Percentiles rank a stretch among this genome's conserved stretches.
Conservation (phyloP, 1,140 invertebrate genomes). For the Polypedilum pembai region DNA sequence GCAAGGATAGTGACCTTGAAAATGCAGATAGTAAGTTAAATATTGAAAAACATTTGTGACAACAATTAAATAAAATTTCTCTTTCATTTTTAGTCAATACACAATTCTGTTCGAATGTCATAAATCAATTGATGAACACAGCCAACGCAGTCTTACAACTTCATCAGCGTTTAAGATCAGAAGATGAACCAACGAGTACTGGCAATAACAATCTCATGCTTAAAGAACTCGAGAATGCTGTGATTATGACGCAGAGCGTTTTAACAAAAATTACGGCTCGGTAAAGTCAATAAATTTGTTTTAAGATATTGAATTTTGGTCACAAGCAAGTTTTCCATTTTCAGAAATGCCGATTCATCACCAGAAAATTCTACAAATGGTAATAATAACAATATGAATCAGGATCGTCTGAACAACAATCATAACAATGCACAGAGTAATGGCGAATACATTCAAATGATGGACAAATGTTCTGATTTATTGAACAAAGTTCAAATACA, state of each 20-base stretch:
- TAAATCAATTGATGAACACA: constrained; percentile 42
- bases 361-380: constrained; percentile 31
- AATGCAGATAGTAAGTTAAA: constrained; percentile 29
- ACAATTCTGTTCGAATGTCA: constrained; percentile 41
- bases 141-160: constrained; percentile 42
- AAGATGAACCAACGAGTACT: constrained; percentile 33
- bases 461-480: constrained; percentile 44
- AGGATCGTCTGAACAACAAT: constrained; percentile 30
- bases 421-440: constrained; percentile 36
- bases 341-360: constrained; percentile 20
- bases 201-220: constrained; percentile 37
- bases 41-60: constrained; percentile 4
- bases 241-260: constrained; percentile 46
- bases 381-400: constrained; percentile 32
- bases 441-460: constrained; percentile 44
- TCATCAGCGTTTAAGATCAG: constrained; percentile 41
- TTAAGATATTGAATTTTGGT: neutral
- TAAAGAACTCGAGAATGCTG: constrained; percentile 47
- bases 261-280: constrained; percentile 42
- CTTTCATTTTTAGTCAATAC: constrained; percentile 37
- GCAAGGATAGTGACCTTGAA: constrained; percentile 29
- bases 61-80: too few species aligned
- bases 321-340: constrained; percentile 1
- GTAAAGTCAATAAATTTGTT: constrained; percentile 31
- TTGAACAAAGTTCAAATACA: constrained; percentile 42